Percentiles rank a stretch among this genome's conserved stretches.
These are phyloP conservation scores for Aramus guarauna DNA, from an alignment of 2,113 vertebrate species.

Conservation along the genomic window DNA sequence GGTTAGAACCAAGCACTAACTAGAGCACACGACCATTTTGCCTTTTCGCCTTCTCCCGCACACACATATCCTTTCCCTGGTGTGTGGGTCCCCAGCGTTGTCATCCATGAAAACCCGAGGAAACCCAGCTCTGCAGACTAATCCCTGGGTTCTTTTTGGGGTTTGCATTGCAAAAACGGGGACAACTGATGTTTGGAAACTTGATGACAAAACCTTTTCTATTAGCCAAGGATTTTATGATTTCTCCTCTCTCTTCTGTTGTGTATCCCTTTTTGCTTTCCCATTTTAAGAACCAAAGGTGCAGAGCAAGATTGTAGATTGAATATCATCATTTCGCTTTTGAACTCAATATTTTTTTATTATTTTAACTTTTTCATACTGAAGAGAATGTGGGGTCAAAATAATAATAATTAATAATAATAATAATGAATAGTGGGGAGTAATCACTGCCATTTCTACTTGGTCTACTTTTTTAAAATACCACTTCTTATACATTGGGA, in stretches of 20 bases:
- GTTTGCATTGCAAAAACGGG: neutral
- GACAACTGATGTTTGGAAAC: neutral
- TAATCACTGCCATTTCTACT: constrained; percentile 95
- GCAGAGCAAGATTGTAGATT: constrained; percentile 75
- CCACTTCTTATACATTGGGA: constrained; percentile 83
- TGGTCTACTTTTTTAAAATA: constrained; percentile 86
- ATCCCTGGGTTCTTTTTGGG: neutral
- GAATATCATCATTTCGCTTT: constrained; percentile 73
- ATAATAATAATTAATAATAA: constrained; percentile 22
- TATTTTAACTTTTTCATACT: constrained; percentile 78
- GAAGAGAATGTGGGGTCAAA: constrained; percentile 73
- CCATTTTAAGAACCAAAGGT: constrained; percentile 80
- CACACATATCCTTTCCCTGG: neutral
- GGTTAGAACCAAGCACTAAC: neutral
- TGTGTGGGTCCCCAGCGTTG: neutral
- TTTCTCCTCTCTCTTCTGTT: constrained; percentile 20
- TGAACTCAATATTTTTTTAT: constrained; percentile 70
- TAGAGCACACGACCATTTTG: neutral
- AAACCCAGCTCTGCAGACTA: neutral
- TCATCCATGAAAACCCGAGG: neutral
- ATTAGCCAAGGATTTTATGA: constrained; percentile 5
- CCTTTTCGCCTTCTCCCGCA: neutral
- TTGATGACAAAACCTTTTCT: neutral
- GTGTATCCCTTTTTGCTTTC: constrained; percentile 51
- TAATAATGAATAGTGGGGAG: constrained; percentile 33